phyloP scores from a whole-genome alignment of 2,113 vertebrate species.

The Andinoacara biseriatus region DNA sequence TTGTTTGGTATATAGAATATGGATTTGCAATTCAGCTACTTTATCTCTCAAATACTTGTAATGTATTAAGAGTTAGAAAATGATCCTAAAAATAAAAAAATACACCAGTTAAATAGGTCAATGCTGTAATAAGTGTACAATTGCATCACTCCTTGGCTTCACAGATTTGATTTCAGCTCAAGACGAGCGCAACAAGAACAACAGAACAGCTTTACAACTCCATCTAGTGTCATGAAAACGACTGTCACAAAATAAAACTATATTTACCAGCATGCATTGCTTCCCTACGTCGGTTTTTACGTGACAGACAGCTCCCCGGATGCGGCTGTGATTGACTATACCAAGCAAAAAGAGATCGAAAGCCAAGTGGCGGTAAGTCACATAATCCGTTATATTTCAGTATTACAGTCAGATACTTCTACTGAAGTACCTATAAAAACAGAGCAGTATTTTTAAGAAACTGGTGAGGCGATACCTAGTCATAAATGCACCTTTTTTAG shows the following conservation, averaged over 20 bases:
- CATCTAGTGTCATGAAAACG: slow-evolving; percentile 44
- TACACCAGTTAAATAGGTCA: neutral
- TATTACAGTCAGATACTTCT: neutral
- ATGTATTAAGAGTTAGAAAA: neutral
- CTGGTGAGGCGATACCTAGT: fast-evolving
- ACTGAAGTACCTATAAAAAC: neutral
- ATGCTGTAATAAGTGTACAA: neutral
- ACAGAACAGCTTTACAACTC: slow-evolving; percentile 4
- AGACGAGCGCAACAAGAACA: neutral
- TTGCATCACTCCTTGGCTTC: neutral
- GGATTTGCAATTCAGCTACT: neutral
- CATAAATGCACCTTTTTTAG: neutral
- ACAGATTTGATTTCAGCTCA: neutral
- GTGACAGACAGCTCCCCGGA: slow-evolving; percentile 79
- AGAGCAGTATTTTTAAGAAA: neutral
- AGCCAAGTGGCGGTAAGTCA: slow-evolving; percentile 78
- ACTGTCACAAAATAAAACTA: slow-evolving; percentile 43
- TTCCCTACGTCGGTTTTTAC: slow-evolving; percentile 38
- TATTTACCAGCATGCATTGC: slow-evolving; percentile 53
- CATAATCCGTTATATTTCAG: slow-evolving; percentile 42
- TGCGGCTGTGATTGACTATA: slow-evolving; percentile 78
- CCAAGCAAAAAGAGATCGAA: slow-evolving; percentile 72
- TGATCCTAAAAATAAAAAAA: neutral
- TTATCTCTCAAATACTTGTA: neutral
- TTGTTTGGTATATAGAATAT: neutral